These are phyloP conservation scores for Chinchilla lanigera DNA, from an alignment of 2,113 vertebrate species.

Conservation along the genomic window DNA sequence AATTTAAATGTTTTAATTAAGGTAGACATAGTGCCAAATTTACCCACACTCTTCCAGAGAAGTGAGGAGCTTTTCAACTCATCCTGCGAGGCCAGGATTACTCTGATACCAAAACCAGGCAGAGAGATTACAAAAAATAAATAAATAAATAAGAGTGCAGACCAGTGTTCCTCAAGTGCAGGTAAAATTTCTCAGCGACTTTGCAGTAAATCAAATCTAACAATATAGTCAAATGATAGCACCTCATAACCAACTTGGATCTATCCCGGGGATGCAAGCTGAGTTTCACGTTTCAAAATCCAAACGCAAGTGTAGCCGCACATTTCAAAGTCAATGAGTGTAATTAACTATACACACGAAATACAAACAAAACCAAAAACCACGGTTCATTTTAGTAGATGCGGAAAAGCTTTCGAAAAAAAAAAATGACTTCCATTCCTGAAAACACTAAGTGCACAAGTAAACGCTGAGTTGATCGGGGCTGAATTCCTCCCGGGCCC, in stretches of 20 bases:
- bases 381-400: background rate
- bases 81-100: background rate
- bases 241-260: background rate
- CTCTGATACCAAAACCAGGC: background rate
- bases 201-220: background rate
- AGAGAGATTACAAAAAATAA: background rate
- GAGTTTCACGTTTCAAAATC: background rate
- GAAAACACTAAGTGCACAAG: background rate
- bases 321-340: background rate
- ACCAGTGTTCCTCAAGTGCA: background rate
- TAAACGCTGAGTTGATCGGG: background rate
- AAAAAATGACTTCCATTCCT: background rate
- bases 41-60: background rate
- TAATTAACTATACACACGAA: background rate
- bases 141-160: background rate
- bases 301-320: background rate
- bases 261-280: background rate
- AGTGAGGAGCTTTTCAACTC: background rate
- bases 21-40: background rate
- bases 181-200: background rate
- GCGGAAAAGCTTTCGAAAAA: background rate
- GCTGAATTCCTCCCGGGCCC: background rate
- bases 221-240: background rate
- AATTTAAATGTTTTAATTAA: background rate
- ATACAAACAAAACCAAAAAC: background rate